These are phyloP conservation scores for Sitodiplosis mosellana DNA, from an alignment of 1,140 invertebrate genomes.

Conservation along the genomic window DNA sequence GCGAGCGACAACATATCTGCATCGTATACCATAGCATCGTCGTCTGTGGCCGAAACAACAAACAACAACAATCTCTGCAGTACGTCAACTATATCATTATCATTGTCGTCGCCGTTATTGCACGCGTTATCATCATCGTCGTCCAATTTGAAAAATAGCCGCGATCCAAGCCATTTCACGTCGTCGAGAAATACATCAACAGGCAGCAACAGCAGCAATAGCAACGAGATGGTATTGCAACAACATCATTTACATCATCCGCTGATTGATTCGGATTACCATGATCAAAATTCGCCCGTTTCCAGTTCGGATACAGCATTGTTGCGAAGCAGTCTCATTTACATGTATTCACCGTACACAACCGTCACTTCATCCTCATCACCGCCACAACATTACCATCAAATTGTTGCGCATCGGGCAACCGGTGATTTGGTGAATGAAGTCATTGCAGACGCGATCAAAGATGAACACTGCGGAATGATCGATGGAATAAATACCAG, in stretches of 20 bases:
- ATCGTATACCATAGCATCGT: too few relatives aligned
- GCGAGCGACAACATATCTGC: too few relatives aligned
- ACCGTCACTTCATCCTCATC: background rate
- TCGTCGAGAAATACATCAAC: background rate
- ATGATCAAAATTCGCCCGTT: conserved; percentile 1
- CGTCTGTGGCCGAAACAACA: conserved; percentile 3
- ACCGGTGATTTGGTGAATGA: conserved; percentile 10
- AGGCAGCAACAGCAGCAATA: background rate
- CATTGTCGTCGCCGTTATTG: conserved; percentile 10
- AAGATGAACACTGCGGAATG: conserved; percentile 14
- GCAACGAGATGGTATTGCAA: background rate
- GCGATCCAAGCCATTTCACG: background rate
- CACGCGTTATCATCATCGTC: background rate
- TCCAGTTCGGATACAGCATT: background rate
- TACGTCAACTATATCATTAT: conserved; percentile 17
- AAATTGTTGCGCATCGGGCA: background rate
- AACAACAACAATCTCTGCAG: conserved; percentile 10
- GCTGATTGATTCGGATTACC: background rate
- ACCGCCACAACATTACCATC: background rate
- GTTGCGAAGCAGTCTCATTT: background rate
- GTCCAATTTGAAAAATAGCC: background rate
- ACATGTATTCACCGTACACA: conserved; percentile 1
- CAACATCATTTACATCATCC: conserved; percentile 2
- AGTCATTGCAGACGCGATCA: conserved; percentile 22
- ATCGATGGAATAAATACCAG: conserved; percentile 16